Evolutionary conservation across 2,113 vertebrate species (phyloP).

Genomic region (zebrafish (Danio rerio)): GRCz12tu NC_133200.1:35429501-35430000

Average conservation of each 20-base stretch:
- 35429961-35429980: conserved; percentile 1
- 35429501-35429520: neutral
- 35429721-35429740: conserved; percentile 69
- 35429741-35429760: conserved; percentile 64
- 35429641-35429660: conserved; percentile 32
- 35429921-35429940: conserved; percentile 19
- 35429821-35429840: conserved; percentile 73
- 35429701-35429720: conserved; percentile 61
- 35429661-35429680: conserved; percentile 46
- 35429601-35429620: conserved; percentile 8
- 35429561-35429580: neutral
- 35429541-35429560: neutral
- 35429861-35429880: conserved; percentile 67
- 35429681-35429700: conserved; percentile 68
- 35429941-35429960: conserved; percentile 15
- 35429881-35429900: conserved; percentile 55
- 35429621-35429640: conserved; percentile 24
- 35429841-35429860: conserved; percentile 72
- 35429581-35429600: neutral
- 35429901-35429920: conserved; percentile 9
- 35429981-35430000: neutral
- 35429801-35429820: conserved; percentile 65
- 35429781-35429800: conserved; percentile 53
- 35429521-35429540: neutral
- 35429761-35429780: conserved; percentile 73